Conservation (phyloP, 2,113 vertebrate species). For the Lepus europaeus region DNA sequence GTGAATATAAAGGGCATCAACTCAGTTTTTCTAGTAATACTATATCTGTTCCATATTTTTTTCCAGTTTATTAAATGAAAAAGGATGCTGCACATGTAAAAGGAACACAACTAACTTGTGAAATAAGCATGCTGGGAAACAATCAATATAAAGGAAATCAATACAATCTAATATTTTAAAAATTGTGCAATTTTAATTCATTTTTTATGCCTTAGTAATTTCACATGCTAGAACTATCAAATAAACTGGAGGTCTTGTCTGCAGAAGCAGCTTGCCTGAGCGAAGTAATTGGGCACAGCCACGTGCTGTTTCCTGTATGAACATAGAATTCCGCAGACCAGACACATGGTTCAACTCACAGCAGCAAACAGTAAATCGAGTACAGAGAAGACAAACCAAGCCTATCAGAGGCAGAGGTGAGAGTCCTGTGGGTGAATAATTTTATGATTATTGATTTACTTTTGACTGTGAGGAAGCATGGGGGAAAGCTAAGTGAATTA, state of each 20-base stretch:
- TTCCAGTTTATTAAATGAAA: neutral
- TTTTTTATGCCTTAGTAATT: slow-evolving; percentile 17
- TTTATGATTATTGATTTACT: slow-evolving; percentile 61
- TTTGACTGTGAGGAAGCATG: neutral
- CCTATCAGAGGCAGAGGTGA: neutral
- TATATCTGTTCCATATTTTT: neutral
- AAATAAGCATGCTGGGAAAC: neutral
- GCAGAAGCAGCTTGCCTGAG: neutral
- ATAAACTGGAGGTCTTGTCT: neutral
- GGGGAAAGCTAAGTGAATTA: neutral
- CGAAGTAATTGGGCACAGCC: neutral
- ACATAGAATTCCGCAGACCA: neutral
- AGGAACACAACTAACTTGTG: neutral
- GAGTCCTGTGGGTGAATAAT: neutral
- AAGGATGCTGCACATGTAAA: neutral
- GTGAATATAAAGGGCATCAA: neutral
- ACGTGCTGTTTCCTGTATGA: neutral
- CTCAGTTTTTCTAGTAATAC: neutral
- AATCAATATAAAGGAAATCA: neutral
- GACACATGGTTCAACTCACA: neutral
- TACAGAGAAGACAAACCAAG: slow-evolving; percentile 36
- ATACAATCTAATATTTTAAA: neutral
- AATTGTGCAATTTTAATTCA: slow-evolving; percentile 18
- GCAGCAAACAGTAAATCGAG: neutral
- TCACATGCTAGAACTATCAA: neutral